Conservation (phyloP, 2,113 vertebrate species). For the Solea senegalensis region DNA sequence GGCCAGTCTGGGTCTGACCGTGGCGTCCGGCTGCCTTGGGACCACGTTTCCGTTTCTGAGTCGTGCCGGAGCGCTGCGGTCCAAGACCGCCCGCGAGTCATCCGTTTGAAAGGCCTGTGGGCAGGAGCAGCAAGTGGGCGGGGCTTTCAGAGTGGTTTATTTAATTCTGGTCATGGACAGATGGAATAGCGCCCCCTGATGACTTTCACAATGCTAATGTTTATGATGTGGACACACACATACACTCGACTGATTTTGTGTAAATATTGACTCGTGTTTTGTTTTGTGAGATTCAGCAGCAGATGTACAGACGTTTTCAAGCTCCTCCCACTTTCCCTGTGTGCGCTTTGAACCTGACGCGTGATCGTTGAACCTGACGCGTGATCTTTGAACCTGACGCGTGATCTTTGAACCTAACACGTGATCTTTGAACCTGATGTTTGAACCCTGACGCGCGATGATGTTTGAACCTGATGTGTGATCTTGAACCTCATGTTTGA, state of each 20-base stretch:
- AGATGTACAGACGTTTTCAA: too few relatives aligned
- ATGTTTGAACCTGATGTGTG: too few relatives aligned
- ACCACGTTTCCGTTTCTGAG: conserved; percentile 85
- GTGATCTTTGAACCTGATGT: too few relatives aligned
- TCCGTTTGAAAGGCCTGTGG: conserved; percentile 71
- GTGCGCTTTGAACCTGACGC: too few relatives aligned
- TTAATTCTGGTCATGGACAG: neutral
- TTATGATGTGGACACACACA: conserved; percentile 3
- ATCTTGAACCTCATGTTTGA: too few relatives aligned
- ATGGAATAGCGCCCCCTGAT: conserved; percentile 1
- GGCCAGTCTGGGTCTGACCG: conserved; percentile 86
- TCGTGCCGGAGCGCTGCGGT: conserved; percentile 78
- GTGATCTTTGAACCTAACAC: too few relatives aligned
- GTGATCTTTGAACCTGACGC: too few relatives aligned
- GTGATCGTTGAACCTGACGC: too few relatives aligned
- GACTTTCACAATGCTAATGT: conserved; percentile 3
- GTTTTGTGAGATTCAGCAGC: too few relatives aligned
- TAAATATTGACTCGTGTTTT: too few relatives aligned
- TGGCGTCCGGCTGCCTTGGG: conserved; percentile 85
- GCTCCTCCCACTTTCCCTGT: too few relatives aligned
- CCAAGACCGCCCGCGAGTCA: conserved; percentile 84
- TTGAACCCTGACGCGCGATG: too few relatives aligned
- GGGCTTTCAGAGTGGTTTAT: neutral
- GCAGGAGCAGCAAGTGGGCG: neutral
- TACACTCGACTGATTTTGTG: neutral